Percentiles rank a stretch among this genome's conserved stretches.
Conservation (phyloP, 37 sponge, comb jelly and placozoan species). For the Haliclona indistincta region DNA sequence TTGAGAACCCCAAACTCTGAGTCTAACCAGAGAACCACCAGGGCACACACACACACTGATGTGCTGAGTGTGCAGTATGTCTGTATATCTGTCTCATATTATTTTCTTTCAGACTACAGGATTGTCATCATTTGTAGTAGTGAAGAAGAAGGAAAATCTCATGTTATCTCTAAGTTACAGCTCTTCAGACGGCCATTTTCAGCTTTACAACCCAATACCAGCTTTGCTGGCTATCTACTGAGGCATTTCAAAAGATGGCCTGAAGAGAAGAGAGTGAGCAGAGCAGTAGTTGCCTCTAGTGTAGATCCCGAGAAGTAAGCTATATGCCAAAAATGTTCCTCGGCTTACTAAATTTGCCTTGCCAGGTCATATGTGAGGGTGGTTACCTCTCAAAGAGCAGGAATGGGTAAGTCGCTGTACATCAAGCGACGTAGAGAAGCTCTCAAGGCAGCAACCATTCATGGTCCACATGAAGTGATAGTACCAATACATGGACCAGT, state of each 20-base stretch:
- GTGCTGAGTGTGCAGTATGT: too few relatives aligned
- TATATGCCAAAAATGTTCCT: background rate
- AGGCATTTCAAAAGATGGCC: slow-evolving; percentile 4
- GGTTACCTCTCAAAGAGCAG: slow-evolving; percentile 54
- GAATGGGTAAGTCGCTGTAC: slow-evolving; percentile 79
- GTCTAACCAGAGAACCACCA: too few relatives aligned
- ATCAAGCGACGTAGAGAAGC: slow-evolving; percentile 25
- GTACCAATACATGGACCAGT: slow-evolving; percentile 64
- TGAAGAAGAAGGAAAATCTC: slow-evolving; percentile 46
- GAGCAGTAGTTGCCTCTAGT: background rate
- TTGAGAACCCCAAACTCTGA: too few relatives aligned
- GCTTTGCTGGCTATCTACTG: slow-evolving; percentile 15
- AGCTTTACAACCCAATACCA: background rate
- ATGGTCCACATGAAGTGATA: background rate
- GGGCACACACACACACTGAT: too few relatives aligned
- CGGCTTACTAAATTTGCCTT: background rate
- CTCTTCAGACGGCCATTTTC: slow-evolving; percentile 1
- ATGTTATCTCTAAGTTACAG: slow-evolving; percentile 41
- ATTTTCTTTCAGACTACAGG: slow-evolving; percentile 33
- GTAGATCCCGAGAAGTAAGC: slow-evolving; percentile 36
- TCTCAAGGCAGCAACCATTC: background rate
- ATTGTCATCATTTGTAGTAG: slow-evolving; percentile 52
- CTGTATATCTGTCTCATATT: background rate
- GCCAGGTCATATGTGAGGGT: slow-evolving; percentile 61
- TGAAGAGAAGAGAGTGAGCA: background rate